Evolutionary conservation across 2,888 invertebrate species (phyloP), one percentile per base, ranked within the genome.

Genomic region (Meiosimyza decipiens): DNA sequence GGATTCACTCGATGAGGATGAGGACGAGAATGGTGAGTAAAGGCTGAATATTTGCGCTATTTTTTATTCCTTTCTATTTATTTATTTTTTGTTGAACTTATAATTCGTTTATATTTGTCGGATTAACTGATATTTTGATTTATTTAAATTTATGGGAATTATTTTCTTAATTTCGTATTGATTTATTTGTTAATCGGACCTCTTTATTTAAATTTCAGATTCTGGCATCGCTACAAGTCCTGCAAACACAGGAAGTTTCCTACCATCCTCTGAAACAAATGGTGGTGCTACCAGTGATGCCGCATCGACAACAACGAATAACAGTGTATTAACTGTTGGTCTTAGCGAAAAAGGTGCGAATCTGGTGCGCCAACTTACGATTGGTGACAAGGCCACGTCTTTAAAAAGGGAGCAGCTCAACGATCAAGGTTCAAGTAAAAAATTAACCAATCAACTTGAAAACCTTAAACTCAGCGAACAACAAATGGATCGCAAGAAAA

Each of bases 1-100:
- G 76, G 90, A 90, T 69, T 85, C 85, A 1, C 88, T 89, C 72
- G 87, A 88, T 13, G 89, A 89, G 74, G 89, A 89, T 73, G 89
- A 89, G 75, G 89, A 89, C 73, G 88, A 88, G 18, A 89, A 89
- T 79, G 87, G 86, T 86, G 76, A 79, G 75, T 74, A 63, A 5
- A 49, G 7, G 33, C 40, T 18, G 50, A 16, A 63, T 55, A 55
- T 57, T 57, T 28, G 3, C 28, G 28, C 4, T 28, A 28, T 28
- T 4, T 28, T 47, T 15, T 22, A 40, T 40, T n/a, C 15, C 11
- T 72, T 71, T 12, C n/a, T 54, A 54, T 18, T n/a, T 16, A 3
- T 40, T 40, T 40, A 4, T 7, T 40, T 2, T 40, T 40, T 40
- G 2, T 6, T 6, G 5, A 40, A n/a, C n/a, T n/a, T 1, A 7